These are phyloP conservation scores for Scortum barcoo DNA, from an alignment of 2,113 vertebrate species.

Conservation along the genomic window DNA sequence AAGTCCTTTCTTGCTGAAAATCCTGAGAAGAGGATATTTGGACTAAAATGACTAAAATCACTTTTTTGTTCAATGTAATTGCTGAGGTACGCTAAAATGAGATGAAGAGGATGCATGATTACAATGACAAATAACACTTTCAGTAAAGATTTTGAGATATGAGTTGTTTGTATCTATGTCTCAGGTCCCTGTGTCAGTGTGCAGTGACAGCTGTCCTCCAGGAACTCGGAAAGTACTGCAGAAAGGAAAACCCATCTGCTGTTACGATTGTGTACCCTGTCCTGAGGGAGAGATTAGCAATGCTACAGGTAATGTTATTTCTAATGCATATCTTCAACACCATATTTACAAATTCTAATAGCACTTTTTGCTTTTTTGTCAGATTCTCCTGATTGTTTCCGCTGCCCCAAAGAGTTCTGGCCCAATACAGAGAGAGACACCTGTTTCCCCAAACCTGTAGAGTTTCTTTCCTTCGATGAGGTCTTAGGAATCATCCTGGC, in stretches of 20 bases:
- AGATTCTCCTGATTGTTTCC: too few species aligned
- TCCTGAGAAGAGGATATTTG: too few species aligned
- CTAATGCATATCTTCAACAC: background rate
- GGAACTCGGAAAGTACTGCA: slow-evolving; percentile 77
- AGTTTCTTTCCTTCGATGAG: slow-evolving; percentile 78
- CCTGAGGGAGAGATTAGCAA: slow-evolving; percentile 84
- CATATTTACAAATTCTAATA: background rate
- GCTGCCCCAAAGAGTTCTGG: slow-evolving; percentile 73
- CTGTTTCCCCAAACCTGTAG: slow-evolving; percentile 74
- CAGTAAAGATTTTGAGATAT: too few species aligned
- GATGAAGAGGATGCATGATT: too few species aligned
- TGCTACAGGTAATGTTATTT: slow-evolving; percentile 69
- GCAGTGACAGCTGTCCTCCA: slow-evolving; percentile 74
- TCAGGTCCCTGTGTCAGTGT: slow-evolving; percentile 79
- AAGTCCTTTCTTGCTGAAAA: too few species aligned
- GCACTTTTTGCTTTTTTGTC: too few species aligned
- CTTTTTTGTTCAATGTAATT: too few species aligned
- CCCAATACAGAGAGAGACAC: slow-evolving; percentile 62
- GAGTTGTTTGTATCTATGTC: background rate
- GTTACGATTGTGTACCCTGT: slow-evolving; percentile 79
- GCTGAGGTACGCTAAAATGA: too few species aligned
- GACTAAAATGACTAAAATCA: too few species aligned
- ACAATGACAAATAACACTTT: too few species aligned
- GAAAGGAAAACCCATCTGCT: slow-evolving; percentile 79
- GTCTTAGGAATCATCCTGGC: slow-evolving; percentile 63